These are phyloP conservation scores for Pyrrhia umbra DNA, from an alignment of 2,888 invertebrate species.

Conservation along the genomic window DNA sequence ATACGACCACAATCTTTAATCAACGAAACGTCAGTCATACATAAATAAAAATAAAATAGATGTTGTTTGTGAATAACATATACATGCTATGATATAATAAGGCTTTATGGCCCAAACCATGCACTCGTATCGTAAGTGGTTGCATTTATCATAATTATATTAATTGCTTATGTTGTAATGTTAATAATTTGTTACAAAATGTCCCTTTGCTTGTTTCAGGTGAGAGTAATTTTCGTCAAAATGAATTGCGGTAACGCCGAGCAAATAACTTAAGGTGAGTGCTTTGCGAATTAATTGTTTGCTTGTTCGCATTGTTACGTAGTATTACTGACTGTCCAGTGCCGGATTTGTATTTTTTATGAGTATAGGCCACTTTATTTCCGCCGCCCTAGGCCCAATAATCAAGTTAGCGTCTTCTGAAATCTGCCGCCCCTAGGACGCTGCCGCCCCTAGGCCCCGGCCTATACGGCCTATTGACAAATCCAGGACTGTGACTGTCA, in stretches of 20 bases:
- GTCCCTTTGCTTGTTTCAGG: conserved; percentile 80
- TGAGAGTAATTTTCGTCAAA: conserved; percentile 80
- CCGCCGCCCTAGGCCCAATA: too few relatives aligned
- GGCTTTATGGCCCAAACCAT: conserved; percentile 26
- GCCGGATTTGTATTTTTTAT: too few relatives aligned
- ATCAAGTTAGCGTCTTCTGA: too few relatives aligned
- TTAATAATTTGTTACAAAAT: conserved; percentile 55
- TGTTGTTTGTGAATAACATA: conserved; percentile 22
- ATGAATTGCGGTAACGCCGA: conserved; percentile 80
- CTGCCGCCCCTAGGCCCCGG: too few relatives aligned
- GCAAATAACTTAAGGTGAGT: conserved; percentile 82
- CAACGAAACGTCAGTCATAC: conserved; percentile 26
- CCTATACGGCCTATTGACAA: too few relatives aligned
- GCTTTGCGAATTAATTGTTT: neutral
- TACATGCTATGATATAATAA: conserved; percentile 43
- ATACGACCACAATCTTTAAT: conserved; percentile 24
- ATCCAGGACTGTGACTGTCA: too few relatives aligned
- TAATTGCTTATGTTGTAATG: conserved; percentile 61
- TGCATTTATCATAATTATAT: conserved; percentile 60
- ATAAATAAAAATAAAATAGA: conserved; percentile 43
- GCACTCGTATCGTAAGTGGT: conserved; percentile 47
- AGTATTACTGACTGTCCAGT: neutral
- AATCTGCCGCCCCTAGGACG: too few relatives aligned
- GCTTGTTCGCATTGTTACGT: conserved; percentile 2
- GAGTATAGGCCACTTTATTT: too few relatives aligned